A percentile compares a stretch with the other conserved stretches of the same genome.
Conservation (phyloP, 2,888 invertebrate species). For the Galeruca laticollis region DNA sequence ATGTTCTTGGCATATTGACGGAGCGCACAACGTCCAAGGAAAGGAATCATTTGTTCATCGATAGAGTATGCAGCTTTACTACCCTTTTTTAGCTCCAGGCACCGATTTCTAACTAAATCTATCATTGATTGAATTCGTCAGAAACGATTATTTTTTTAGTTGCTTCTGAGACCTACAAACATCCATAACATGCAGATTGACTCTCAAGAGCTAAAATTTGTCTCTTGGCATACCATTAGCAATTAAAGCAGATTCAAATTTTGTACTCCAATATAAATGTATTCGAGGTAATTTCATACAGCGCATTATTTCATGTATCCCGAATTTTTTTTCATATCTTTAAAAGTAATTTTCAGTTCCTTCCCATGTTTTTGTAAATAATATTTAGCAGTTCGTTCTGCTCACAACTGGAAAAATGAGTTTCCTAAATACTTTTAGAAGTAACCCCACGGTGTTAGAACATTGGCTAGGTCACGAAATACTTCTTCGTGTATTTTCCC, state of each 20-base stretch:
- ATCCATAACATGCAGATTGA: not conserved
- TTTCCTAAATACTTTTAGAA: too few relatives aligned
- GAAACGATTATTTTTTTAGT: not conserved
- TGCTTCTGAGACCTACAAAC: not conserved
- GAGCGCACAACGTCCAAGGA: not conserved
- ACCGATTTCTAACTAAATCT: not conserved
- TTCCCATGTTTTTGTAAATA: conserved; percentile 23
- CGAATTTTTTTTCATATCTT: conserved; percentile 27
- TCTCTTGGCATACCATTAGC: not conserved
- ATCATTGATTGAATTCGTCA: not conserved
- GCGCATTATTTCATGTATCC: conserved; percentile 23
- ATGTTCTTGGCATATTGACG: not conserved
- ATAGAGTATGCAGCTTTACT: not conserved
- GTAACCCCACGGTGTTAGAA: too few relatives aligned
- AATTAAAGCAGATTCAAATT: not conserved
- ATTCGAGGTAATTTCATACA: conserved; percentile 15
- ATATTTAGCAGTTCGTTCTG: too few relatives aligned
- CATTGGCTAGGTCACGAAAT: too few relatives aligned
- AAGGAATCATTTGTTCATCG: not conserved
- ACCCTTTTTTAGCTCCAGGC: too few relatives aligned
- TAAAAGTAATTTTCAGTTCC: not conserved
- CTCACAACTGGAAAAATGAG: too few relatives aligned
- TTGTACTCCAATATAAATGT: conserved; percentile 5
- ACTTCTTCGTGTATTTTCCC: too few relatives aligned
- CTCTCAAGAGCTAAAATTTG: not conserved